phyloP scores from a whole-genome alignment of 2,888 invertebrate species.

The Eucriotettix oculatus region DNA sequence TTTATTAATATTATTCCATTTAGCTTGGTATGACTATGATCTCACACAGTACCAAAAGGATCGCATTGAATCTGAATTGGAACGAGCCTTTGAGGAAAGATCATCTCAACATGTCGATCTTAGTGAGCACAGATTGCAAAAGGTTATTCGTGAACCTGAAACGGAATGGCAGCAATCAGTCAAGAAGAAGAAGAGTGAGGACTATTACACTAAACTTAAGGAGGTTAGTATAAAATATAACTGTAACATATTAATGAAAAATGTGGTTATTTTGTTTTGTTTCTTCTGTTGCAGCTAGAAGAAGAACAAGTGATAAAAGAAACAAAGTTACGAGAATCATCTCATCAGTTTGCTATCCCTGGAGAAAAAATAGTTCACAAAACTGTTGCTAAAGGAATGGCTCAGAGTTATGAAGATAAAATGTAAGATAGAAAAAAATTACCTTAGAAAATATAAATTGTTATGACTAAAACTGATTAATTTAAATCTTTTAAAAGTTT shows the following conservation, averaged over 20 bases:
- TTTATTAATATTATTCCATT: slow-evolving; percentile 4
- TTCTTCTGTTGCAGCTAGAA: slow-evolving; percentile 35
- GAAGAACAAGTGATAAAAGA: slow-evolving; percentile 74
- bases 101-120: slow-evolving; percentile 49
- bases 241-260: background rate
- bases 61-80: slow-evolving; percentile 67
- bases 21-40: slow-evolving; percentile 87
- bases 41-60: slow-evolving; percentile 69
- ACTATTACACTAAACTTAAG: slow-evolving; percentile 67
- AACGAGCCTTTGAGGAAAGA: slow-evolving; percentile 75
- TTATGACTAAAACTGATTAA: too few relatives aligned
- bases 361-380: slow-evolving; percentile 62
- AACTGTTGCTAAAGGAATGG: slow-evolving; percentile 73
- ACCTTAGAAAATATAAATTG: background rate
- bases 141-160: slow-evolving; percentile 51
- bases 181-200: slow-evolving; percentile 61
- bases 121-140: slow-evolving; percentile 39
- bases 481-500: too few relatives aligned
- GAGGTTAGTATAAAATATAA: slow-evolving; percentile 25
- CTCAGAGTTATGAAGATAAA: slow-evolving; percentile 65
- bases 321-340: slow-evolving; percentile 54
- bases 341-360: slow-evolving; percentile 69
- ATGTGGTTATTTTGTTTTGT: background rate
- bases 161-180: slow-evolving; percentile 77
- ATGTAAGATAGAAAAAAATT: slow-evolving; percentile 46